Evolutionary conservation across 2,888 invertebrate genomes (phyloP), one percentile per base, ranked within the genome.

Genomic region (Halictus ligatus): DNA sequence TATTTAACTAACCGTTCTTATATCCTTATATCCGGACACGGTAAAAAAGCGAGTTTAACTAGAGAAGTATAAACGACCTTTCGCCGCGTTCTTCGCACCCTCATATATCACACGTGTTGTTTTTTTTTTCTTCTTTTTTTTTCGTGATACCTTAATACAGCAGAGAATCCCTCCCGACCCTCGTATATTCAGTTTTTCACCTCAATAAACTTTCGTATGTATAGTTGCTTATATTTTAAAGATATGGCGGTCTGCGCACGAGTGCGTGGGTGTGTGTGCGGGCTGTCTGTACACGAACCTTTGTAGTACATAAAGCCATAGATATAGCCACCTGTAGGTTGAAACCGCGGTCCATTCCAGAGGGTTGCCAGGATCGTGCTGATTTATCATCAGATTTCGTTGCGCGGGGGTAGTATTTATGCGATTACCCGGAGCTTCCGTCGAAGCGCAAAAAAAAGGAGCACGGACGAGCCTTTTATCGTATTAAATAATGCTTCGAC

Each of bases 321-420:
- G 84, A 72, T 88, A 85, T 88, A 88, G 85, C 88, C 88, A 88
- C 88, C 88, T 88, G 88, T 88, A 74, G 88, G 88, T 69, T 78
- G 81, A 71, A 78, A 35, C 71, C 46, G 46, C 73, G 76, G 64
- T 83, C 77, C 81, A 83, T 86, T 80, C 80, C 75, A 75, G 60
- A 48, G 50, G 80, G 78, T 80, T 79, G 81, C 88, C 81, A 69
- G 80, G 43, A 81, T 80, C 83, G 18, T 29, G 72, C 73, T 81
- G 84, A 89, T 89, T 89, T 89, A 89, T 89, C 85, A 80, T 77
- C 73, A 84, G 88, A 88, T 88, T 85, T 87, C 72, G 64, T 50
- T 74, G 67, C 67, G 58, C n/a, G 69, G 69, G 64, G 54, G 25
- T 54, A 58, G 76, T 80, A 84, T 84, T 84, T 84, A 77, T 60